Percentiles rank a stretch among this genome's conserved stretches.
Evolutionary conservation across 92 coral and sea anemone genomes (phyloP).

Genomic region (Meandrina meandrites): DNA sequence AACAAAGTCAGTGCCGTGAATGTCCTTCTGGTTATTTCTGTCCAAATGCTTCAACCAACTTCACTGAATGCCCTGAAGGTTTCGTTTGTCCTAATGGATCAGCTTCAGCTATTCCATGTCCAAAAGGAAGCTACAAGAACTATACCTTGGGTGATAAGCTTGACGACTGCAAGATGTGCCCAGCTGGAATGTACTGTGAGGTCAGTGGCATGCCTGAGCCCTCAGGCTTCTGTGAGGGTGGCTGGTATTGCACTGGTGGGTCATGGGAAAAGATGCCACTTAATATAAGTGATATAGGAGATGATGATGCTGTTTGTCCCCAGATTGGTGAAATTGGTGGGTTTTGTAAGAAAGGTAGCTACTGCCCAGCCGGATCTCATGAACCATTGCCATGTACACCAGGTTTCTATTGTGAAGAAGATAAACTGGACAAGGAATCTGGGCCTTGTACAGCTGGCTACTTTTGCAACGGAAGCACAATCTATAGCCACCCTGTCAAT

Average conservation of each 20-base stretch:
- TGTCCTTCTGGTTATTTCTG: conserved; percentile 95
- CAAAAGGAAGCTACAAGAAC: conserved; percentile 95
- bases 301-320: conserved; percentile 88
- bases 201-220: conserved; percentile 79
- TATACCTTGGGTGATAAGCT: conserved; percentile 78
- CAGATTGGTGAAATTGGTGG: conserved; percentile 94
- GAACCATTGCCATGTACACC: conserved; percentile 94
- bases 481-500: conserved; percentile 78
- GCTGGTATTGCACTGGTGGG: conserved; percentile 98
- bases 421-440: conserved; percentile 79
- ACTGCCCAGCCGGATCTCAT: conserved; percentile 92
- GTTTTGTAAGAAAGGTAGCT: conserved; percentile 88
- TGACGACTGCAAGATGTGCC: conserved; percentile 89
- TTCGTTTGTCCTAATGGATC: conserved; percentile 90
- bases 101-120: conserved; percentile 75
- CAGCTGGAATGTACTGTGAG: conserved; percentile 91
- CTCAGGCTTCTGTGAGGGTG: conserved; percentile 86
- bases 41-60: conserved; percentile 89
- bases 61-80: conserved; percentile 81
- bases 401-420: conserved; percentile 86
- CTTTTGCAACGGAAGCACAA: conserved; percentile 97
- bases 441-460: conserved; percentile 92
- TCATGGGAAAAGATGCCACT: conserved; percentile 95
- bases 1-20: conserved; percentile 72
- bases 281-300: conserved; percentile 74